Evolutionary conservation across 2,113 vertebrate genomes (phyloP), one percentile per base, ranked within the genome.

Genomic region (Pteruthius melanotis): DNA sequence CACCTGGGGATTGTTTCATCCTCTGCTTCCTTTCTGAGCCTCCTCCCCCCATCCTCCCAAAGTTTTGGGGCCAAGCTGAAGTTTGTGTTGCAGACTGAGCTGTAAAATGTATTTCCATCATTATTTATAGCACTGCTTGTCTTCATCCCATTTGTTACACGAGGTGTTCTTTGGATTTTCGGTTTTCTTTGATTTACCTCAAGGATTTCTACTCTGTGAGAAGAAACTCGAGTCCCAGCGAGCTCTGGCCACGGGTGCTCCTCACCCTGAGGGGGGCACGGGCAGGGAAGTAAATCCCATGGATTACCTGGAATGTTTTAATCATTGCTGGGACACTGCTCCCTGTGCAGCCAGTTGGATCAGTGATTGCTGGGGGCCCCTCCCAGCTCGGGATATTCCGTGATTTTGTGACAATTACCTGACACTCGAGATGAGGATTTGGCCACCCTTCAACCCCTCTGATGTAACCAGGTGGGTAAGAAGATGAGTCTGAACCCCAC

Each of bases 191-290:
- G 2, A 31, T 56, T 64, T 47, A 16, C 16, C 39, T 20, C 11
- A 37, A 64, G 27, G 21, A n/a, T 71, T 94, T 54, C 30, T 37
- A 1, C 21, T 35, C 61, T 21, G 20, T 53, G 57, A 23, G 42
- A 37, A 49, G 65, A 27, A 88, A 19, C 26, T 35, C 1, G 6
- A 22, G 44, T 5, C 23, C 3, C 16, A 24, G n/a, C 0, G 10
- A 54, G 78, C 78, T 63, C 69, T 75, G 74, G 6, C 15, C 13
- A 2, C 0, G 0, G 5, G 5, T 8, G 68, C 59, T 60, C 10
- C 78, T 40, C 7, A 0, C 4, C 57, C 45, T 16, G 57, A 33
- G 6, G 1, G 1, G 53, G 31, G 13, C 33, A 22, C 0, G 0
- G 66, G 52, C 33, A 39, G 79, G 44, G 30, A 12, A 21, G 1